Percentiles rank a stretch among this genome's conserved stretches.
phyloP scores from a whole-genome alignment of 2,113 vertebrate genomes.

The Oceanodroma tethys region DNA sequence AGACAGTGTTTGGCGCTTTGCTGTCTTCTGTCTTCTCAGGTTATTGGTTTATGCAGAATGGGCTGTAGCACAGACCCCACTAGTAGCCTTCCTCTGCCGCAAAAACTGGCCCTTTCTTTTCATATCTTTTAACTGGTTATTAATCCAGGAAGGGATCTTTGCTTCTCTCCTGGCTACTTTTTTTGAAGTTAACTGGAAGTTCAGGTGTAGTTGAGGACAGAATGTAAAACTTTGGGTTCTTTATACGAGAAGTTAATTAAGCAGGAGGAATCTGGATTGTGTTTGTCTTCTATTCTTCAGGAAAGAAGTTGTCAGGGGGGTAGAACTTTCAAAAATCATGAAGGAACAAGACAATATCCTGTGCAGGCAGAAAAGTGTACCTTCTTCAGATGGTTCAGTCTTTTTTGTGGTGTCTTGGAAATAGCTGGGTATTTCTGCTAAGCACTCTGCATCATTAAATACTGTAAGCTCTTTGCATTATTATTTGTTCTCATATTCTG shows the following conservation, averaged over 20 bases:
- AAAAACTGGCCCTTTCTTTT: background rate
- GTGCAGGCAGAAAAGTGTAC: background rate
- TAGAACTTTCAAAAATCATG: background rate
- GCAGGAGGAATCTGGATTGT: background rate
- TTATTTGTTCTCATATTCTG: conserved; percentile 29
- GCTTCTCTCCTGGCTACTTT: background rate
- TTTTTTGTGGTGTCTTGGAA: background rate
- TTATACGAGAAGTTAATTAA: background rate
- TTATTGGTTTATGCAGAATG: background rate
- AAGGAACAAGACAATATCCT: background rate
- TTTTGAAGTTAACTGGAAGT: background rate
- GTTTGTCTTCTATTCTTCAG: background rate
- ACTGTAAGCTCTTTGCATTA: background rate
- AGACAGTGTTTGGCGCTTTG: background rate
- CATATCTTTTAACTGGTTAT: background rate
- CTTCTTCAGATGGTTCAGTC: background rate
- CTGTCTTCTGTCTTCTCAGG: background rate
- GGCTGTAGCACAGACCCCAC: background rate
- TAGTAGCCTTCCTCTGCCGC: background rate
- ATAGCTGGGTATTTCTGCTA: background rate
- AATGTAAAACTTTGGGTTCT: background rate
- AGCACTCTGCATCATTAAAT: background rate
- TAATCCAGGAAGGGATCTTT: background rate
- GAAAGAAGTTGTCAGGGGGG: background rate
- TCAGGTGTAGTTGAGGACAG: background rate